These are phyloP conservation scores for Poecilia velifera DNA, from an alignment of 2,797 vertebrate genomes.

Conservation along the genomic window DNA sequence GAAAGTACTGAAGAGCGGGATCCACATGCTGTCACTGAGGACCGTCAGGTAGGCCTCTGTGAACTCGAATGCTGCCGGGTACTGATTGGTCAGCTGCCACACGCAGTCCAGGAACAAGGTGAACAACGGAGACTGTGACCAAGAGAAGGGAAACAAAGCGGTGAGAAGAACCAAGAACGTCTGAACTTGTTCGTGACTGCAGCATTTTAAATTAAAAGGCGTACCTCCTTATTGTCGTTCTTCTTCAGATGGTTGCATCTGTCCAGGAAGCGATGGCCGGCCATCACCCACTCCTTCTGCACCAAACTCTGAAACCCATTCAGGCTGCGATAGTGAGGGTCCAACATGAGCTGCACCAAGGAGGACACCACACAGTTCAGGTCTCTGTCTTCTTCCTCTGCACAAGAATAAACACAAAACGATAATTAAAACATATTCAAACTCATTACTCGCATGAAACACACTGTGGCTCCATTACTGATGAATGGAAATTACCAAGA, in stretches of 20 bases:
- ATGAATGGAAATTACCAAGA: constrained; percentile 82
- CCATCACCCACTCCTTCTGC: constrained; percentile 99
- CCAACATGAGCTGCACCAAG: constrained; percentile 94
- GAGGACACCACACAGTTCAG: constrained; percentile 91
- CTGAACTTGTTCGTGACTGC: not conserved
- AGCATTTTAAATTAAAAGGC: not conserved
- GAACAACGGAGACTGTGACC: constrained; percentile 90
- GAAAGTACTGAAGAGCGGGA: constrained; percentile 95
- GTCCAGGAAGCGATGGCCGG: constrained; percentile 93
- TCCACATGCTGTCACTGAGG: constrained; percentile 90
- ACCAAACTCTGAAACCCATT: constrained; percentile 94
- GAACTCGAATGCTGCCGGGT: constrained; percentile 94
- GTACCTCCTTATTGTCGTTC: constrained; percentile 92
- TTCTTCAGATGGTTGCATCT: constrained; percentile 96
- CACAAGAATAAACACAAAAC: constrained; percentile 26
- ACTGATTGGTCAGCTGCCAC: constrained; percentile 95
- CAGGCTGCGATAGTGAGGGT: constrained; percentile 91
- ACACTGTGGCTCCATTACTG: not conserved
- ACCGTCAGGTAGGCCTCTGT: constrained; percentile 91
- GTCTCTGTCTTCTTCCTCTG: constrained; percentile 96
- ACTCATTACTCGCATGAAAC: too few relatives aligned
- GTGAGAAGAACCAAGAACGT: not conserved
- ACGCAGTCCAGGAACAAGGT: constrained; percentile 94
- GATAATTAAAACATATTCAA: not conserved
- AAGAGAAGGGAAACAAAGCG: constrained; percentile 10